Conservation (phyloP, 2,113 vertebrate genomes). For the Hoplias malabaricus region DNA sequence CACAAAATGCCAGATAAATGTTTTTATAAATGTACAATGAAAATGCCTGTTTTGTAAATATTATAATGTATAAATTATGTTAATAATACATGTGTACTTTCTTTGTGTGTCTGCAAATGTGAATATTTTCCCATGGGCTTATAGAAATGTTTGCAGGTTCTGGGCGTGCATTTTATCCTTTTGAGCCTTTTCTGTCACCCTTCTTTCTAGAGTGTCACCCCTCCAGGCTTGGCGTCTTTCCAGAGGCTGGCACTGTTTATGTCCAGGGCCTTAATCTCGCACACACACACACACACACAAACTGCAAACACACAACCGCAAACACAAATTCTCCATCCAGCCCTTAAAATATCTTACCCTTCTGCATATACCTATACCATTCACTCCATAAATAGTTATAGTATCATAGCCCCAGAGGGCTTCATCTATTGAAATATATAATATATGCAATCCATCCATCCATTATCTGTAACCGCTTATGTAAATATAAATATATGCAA, state of each 20-base stretch:
- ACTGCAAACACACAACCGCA: neutral
- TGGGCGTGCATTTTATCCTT: conserved; percentile 30
- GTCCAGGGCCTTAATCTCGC: neutral
- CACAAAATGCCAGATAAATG: neutral
- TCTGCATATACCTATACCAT: neutral
- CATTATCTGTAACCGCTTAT: too few relatives aligned
- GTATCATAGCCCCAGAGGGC: too few relatives aligned
- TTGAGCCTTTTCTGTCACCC: conserved; percentile 32
- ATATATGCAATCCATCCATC: too few relatives aligned
- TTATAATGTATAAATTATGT: too few relatives aligned
- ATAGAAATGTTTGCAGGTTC: conserved; percentile 16
- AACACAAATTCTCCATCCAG: neutral
- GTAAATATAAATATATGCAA: too few relatives aligned
- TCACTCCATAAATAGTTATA: too few relatives aligned
- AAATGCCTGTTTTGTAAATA: too few relatives aligned
- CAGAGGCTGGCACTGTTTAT: conserved; percentile 27
- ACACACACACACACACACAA: conserved; percentile 14
- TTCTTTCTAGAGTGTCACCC: conserved; percentile 47
- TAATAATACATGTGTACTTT: neutral
- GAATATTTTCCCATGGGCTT: neutral
- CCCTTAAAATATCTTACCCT: neutral
- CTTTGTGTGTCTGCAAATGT: neutral
- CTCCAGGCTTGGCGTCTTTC: conserved; percentile 52
- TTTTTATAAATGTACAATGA: neutral
- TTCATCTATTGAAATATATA: too few relatives aligned